phyloP scores from a whole-genome alignment of 1,140 invertebrate genomes.

The Colletes gigas region DNA sequence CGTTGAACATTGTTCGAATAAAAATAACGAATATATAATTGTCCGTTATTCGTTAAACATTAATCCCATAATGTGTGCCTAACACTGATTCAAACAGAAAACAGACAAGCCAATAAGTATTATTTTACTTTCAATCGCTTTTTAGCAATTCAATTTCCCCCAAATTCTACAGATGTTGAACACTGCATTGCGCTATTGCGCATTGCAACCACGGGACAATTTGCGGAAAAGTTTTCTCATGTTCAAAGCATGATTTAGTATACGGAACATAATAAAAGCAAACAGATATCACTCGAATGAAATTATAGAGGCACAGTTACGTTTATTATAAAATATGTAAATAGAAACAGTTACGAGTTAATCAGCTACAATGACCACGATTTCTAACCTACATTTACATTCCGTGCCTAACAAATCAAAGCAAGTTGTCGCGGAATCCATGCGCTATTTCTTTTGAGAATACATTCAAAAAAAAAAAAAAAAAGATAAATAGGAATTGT shows the following conservation, averaged over 20 bases:
- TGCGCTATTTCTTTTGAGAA: too few relatives aligned
- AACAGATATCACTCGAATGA: background rate
- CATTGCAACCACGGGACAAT: background rate
- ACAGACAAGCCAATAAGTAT: background rate
- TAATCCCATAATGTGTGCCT: too few relatives aligned
- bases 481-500: background rate
- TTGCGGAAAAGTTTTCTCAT: background rate
- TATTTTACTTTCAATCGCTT: background rate
- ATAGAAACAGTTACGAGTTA: background rate
- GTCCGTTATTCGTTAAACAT: too few relatives aligned
- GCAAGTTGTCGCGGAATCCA: background rate
- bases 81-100: background rate
- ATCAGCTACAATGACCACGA: background rate
- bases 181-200: conserved; percentile 44
- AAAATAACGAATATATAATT: too few relatives aligned
- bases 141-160: background rate
- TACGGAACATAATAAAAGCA: background rate
- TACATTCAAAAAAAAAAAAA: too few relatives aligned
- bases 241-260: background rate
- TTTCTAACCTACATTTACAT: conserved; percentile 19
- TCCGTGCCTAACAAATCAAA: background rate
- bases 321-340: background rate
- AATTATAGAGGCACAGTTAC: background rate
- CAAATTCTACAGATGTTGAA: background rate
- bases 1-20: too few relatives aligned